These are phyloP conservation scores for Fistularia tabacaria DNA, from an alignment of 2,797 vertebrate genomes.

Conservation along the genomic window DNA sequence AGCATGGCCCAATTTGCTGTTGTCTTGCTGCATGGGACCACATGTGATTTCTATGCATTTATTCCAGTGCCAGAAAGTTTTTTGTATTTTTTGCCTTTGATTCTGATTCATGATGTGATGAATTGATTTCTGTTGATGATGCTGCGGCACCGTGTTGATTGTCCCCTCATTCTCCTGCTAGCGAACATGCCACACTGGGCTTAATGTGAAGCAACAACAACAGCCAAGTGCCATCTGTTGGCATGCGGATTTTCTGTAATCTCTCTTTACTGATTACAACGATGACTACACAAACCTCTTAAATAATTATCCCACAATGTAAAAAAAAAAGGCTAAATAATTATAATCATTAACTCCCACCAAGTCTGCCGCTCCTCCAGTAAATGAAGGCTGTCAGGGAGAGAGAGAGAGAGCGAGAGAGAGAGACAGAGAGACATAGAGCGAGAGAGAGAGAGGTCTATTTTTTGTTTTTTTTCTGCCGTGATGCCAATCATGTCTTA, in stretches of 20 bases:
- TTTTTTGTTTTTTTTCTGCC: constrained; percentile 33
- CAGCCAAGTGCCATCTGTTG: constrained; percentile 78
- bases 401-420: constrained; percentile 41
- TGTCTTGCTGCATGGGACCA: too few species aligned
- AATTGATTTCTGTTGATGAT: constrained; percentile 58
- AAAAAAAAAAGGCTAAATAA: constrained; percentile 76
- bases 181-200: constrained; percentile 44
- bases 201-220: constrained; percentile 70
- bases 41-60: too few species aligned
- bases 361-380: constrained; percentile 79
- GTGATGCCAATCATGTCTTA: constrained; percentile 70
- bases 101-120: constrained; percentile 35
- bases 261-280: constrained; percentile 84
- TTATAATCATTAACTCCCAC: constrained; percentile 85
- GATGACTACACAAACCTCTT: constrained; percentile 82
- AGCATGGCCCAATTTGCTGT: too few species aligned
- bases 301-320: constrained; percentile 84
- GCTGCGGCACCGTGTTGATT: too few species aligned
- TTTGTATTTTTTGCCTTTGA: too few species aligned
- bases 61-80: too few species aligned
- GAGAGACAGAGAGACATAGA: too few species aligned
- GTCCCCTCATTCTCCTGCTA: constrained; percentile 41
- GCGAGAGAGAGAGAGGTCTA: constrained; percentile 38
- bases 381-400: constrained; percentile 77
- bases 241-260: constrained; percentile 83